Evolutionary conservation across 23 tunicate species (phyloP).

Genomic region (Styela clava): DNA sequence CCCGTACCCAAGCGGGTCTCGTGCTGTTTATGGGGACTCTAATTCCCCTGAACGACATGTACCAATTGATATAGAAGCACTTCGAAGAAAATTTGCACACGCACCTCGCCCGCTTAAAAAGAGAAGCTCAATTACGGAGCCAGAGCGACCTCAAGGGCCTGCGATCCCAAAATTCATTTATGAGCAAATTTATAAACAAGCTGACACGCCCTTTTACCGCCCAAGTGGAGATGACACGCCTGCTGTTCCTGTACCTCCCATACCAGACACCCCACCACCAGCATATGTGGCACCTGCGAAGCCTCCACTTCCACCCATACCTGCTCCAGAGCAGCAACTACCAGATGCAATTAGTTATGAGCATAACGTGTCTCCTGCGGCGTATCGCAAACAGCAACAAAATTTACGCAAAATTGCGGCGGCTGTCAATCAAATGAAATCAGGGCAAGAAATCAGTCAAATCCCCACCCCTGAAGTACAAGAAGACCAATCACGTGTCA

Average conservation of each 20-base stretch:
- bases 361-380: conserved; percentile 32
- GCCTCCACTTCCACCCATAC: conserved; percentile 1
- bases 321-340: conserved; percentile 3
- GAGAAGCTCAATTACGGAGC: conserved; percentile 84
- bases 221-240: conserved; percentile 43
- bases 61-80: conserved; percentile 57
- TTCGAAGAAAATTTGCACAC: conserved; percentile 73
- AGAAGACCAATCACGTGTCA: conserved; percentile 17
- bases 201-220: conserved; percentile 81
- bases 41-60: conserved; percentile 37
- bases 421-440: conserved; percentile 12
- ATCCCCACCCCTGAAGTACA: not conserved
- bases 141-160: conserved; percentile 85
- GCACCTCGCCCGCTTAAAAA: conserved; percentile 93
- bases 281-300: conserved; percentile 41
- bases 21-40: conserved; percentile 7
- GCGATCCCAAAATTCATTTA: conserved; percentile 63
- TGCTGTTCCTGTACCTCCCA: conserved; percentile 60
- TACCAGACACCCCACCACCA: conserved; percentile 68
- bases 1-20: conserved; percentile 40
- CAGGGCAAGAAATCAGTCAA: not conserved
- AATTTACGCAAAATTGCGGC: conserved; percentile 4
- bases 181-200: conserved; percentile 84
- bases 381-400: conserved; percentile 29
- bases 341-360: conserved; percentile 35